Percentiles rank a stretch among this genome's conserved stretches.
Conservation (phyloP, 2,113 vertebrate genomes). For the Corythaeola cristata region DNA sequence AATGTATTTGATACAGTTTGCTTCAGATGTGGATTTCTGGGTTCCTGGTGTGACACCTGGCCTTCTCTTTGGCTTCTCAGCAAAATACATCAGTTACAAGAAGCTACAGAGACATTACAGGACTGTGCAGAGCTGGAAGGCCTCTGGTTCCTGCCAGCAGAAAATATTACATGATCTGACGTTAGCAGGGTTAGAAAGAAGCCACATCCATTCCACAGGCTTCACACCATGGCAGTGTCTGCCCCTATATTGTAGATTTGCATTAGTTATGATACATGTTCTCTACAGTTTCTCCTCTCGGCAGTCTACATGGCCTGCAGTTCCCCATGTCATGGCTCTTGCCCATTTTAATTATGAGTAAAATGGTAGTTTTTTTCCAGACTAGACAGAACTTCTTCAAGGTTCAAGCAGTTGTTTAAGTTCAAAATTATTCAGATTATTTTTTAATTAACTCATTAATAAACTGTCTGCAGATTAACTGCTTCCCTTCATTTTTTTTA, state of each 20-base stretch:
- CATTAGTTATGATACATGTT: rapidly evolving
- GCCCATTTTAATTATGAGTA: not conserved
- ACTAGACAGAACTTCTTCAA: not conserved
- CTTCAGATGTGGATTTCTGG: not conserved
- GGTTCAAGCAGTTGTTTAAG: not conserved
- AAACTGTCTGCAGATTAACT: not conserved
- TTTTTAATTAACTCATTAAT: not conserved
- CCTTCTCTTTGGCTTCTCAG: not conserved
- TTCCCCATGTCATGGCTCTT: not conserved
- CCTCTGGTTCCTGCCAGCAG: not conserved
- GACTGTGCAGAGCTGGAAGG: not conserved
- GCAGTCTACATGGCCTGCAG: not conserved
- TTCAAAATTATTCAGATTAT: not conserved
- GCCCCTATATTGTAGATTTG: not conserved
- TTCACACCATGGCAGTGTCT: not conserved
- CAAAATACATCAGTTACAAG: not conserved
- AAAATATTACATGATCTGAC: not conserved
- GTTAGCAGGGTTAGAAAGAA: not conserved
- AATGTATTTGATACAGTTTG: not conserved
- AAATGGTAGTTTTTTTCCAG: not conserved
- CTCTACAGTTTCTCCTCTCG: not conserved
- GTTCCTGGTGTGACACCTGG: not conserved
- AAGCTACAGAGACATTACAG: not conserved
- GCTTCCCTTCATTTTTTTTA: not conserved
- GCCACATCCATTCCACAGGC: not conserved